phyloP scores from a whole-genome alignment of 2,113 vertebrate genomes.

The Nansenia antarctica region DNA sequence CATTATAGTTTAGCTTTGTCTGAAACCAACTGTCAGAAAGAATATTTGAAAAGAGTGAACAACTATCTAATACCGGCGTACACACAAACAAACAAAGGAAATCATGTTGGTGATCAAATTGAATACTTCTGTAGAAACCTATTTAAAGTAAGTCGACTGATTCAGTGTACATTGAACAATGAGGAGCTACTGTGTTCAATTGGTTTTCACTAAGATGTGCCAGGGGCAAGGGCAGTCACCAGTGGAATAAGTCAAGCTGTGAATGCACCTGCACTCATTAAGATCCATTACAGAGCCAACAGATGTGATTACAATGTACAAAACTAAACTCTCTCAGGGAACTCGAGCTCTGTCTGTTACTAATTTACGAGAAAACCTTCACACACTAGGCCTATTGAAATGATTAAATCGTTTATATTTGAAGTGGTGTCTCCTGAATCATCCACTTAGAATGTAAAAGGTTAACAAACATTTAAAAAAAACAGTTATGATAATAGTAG shows the following conservation, averaged over 20 bases:
- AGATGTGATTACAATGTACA: conserved; percentile 30
- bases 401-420: too few relatives aligned
- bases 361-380: conserved; percentile 27
- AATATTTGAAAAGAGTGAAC: background rate
- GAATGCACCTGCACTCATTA: conserved; percentile 52
- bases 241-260: conserved; percentile 50
- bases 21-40: too few relatives aligned
- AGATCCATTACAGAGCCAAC: conserved; percentile 36
- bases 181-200: too few relatives aligned
- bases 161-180: too few relatives aligned
- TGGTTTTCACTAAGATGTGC: background rate
- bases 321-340: conserved; percentile 10
- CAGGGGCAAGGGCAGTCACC: background rate
- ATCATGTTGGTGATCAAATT: background rate
- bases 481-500: too few relatives aligned
- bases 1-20: too few relatives aligned
- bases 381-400: background rate
- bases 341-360: background rate
- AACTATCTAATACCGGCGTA: background rate
- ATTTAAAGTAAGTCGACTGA: background rate
- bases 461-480: too few relatives aligned
- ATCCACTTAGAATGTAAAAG: too few relatives aligned
- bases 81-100: too few relatives aligned
- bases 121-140: background rate
- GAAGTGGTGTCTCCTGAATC: too few relatives aligned